Conservation (phyloP, 2,888 invertebrate species). For the Drosophila histrio region DNA sequence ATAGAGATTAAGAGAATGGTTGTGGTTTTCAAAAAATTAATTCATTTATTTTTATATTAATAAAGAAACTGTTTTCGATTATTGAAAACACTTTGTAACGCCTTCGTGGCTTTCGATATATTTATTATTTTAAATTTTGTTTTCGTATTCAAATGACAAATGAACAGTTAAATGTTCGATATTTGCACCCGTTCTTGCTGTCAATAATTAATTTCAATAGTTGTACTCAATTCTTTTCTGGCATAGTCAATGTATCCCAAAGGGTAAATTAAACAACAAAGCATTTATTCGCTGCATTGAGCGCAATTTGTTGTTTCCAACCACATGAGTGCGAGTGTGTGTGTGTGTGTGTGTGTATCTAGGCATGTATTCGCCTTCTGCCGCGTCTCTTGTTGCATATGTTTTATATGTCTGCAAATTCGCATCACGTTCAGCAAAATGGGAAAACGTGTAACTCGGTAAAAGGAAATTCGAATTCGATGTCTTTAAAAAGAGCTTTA, state of each 20-base stretch:
- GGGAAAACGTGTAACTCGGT: slow-evolving; percentile 66
- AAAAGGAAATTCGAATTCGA: slow-evolving; percentile 73
- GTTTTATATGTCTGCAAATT: slow-evolving; percentile 55
- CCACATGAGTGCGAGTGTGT: not conserved
- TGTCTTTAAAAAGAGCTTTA: slow-evolving; percentile 78
- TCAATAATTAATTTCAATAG: slow-evolving; percentile 1
- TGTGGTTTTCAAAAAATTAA: too few species aligned
- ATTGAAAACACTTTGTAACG: too few species aligned
- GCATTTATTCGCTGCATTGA: slow-evolving; percentile 44
- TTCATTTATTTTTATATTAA: too few species aligned
- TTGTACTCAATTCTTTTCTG: not conserved
- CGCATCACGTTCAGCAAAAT: slow-evolving; percentile 71
- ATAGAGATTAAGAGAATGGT: too few species aligned
- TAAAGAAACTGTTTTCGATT: too few species aligned
- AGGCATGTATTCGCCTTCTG: slow-evolving; percentile 22
- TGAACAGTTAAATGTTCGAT: not conserved
- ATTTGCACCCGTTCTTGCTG: not conserved
- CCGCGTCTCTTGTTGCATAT: slow-evolving; percentile 38
- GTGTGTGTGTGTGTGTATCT: slow-evolving; percentile 1
- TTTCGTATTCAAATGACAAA: not conserved
- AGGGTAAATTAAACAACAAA: slow-evolving; percentile 38
- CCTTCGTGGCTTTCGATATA: too few species aligned
- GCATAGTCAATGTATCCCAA: slow-evolving; percentile 8
- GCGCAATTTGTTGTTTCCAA: slow-evolving; percentile 32
- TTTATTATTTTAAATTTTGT: not conserved